A percentile compares a stretch with the other conserved stretches of the same genome.
Conservation (phyloP, 2,888 invertebrate species). For the Pelosia muscerda region DNA sequence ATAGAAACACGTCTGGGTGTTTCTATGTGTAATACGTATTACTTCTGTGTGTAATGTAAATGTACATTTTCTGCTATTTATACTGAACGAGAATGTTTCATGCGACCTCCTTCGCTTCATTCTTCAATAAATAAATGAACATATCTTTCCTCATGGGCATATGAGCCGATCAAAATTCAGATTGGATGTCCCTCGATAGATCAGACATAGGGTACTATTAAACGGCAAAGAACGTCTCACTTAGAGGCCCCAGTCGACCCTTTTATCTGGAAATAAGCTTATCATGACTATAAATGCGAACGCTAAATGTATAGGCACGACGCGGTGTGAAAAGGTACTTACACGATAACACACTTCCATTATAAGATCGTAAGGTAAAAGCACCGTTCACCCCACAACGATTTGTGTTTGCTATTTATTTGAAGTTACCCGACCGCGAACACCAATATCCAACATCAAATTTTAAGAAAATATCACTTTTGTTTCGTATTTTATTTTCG, state of each 20-base stretch:
- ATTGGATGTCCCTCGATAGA: conserved; percentile 77
- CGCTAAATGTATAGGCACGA: conserved; percentile 71
- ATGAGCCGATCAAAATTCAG: conserved; percentile 81
- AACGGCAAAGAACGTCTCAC: conserved; percentile 82
- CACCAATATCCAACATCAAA: conserved; percentile 40
- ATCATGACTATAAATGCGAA: conserved; percentile 80
- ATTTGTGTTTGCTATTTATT: conserved; percentile 52
- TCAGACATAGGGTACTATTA: conserved; percentile 80
- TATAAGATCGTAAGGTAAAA: conserved; percentile 63
- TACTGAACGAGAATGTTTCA: too few relatives aligned
- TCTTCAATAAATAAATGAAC: conserved; percentile 56
- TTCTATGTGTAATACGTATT: too few relatives aligned
- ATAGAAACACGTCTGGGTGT: too few relatives aligned
- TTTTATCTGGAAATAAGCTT: conserved; percentile 84
- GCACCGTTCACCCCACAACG: conserved; percentile 54
- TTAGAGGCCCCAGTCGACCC: conserved; percentile 77
- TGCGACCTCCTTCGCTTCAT: too few relatives aligned
- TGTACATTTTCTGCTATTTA: too few relatives aligned
- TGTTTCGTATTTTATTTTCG: conserved; percentile 23
- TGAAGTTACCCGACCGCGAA: conserved; percentile 38
- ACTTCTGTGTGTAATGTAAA: too few relatives aligned
- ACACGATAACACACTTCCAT: conserved; percentile 73
- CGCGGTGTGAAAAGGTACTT: conserved; percentile 68
- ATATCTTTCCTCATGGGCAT: conserved; percentile 60
- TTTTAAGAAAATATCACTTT: conserved; percentile 31